Evolutionary conservation across 2,888 invertebrate species (phyloP).

Genomic region (Hermaeophaga mercurialis): DNA sequence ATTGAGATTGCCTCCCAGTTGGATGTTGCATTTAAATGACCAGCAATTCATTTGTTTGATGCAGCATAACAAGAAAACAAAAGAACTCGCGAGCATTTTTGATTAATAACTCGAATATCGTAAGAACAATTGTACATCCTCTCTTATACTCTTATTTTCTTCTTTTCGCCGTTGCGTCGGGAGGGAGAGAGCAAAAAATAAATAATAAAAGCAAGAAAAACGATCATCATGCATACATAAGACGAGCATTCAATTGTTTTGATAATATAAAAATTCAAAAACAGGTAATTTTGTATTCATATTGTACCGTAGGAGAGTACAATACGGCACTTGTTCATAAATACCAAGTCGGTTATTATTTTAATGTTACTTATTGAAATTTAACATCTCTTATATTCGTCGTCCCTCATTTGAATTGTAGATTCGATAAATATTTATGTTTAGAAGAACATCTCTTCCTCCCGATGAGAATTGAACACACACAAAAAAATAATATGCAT

Average conservation of each 20-base stretch:
- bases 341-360: constrained; percentile 45
- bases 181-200: constrained; percentile 16
- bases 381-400: constrained; percentile 37
- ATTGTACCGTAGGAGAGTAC: constrained; percentile 43
- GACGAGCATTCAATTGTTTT: constrained; percentile 55
- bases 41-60: constrained; percentile 10
- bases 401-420: constrained; percentile 11
- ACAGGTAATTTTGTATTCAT: constrained; percentile 57
- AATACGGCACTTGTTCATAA: constrained; percentile 11
- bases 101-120: constrained; percentile 35
- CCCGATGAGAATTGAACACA: neutral
- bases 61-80: constrained; percentile 6
- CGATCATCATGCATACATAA: constrained; percentile 46
- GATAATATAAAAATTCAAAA: constrained; percentile 52
- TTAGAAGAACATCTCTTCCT: constrained; percentile 2
- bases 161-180: neutral
- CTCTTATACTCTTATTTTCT: constrained; percentile 3
- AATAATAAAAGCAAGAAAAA: constrained; percentile 18
- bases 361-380: constrained; percentile 47
- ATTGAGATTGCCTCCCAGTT: too few species aligned
- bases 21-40: constrained; percentile 14
- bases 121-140: constrained; percentile 31
- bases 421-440: constrained; percentile 12
- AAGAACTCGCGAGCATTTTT: constrained; percentile 18
- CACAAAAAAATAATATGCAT: too few species aligned